These are phyloP conservation scores for Clupea harengus DNA, from an alignment of 2,113 vertebrate species.

Conservation along the genomic window DNA sequence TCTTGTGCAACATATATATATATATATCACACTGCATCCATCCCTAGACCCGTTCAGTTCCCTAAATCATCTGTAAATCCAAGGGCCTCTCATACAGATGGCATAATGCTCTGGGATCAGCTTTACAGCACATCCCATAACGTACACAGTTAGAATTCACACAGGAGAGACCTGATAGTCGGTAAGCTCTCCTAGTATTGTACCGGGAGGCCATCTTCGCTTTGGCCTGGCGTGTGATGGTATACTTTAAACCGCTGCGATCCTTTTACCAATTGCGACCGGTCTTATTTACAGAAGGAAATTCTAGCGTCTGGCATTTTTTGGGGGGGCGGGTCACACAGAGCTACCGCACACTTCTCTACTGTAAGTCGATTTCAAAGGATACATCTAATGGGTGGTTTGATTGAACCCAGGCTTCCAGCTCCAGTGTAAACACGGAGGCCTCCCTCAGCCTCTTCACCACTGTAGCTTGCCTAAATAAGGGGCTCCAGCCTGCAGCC, in stretches of 20 bases:
- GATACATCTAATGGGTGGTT: conserved; percentile 14
- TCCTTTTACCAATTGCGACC: conserved; percentile 7
- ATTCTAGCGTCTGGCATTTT: background rate
- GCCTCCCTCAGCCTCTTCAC: background rate
- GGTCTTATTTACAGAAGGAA: background rate
- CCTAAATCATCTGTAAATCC: conserved; percentile 4
- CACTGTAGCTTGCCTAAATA: background rate
- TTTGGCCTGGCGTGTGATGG: background rate
- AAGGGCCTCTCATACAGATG: background rate
- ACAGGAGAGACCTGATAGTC: background rate
- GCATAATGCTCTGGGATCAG: background rate
- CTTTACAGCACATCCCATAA: background rate
- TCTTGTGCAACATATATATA: background rate
- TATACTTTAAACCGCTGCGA: background rate
- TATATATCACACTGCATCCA: background rate
- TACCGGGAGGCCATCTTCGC: background rate
- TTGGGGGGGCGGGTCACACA: background rate
- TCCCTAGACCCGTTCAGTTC: background rate
- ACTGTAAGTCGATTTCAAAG: conserved; percentile 15
- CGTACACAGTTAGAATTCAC: background rate
- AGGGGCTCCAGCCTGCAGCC: background rate
- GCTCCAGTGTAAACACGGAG: conserved; percentile 4
- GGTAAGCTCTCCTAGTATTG: background rate
- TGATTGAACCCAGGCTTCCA: conserved; percentile 17
- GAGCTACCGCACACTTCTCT: conserved; percentile 3